phyloP scores from a whole-genome alignment of 1,140 invertebrate genomes.

The Brachionus plicatilis region DNA sequence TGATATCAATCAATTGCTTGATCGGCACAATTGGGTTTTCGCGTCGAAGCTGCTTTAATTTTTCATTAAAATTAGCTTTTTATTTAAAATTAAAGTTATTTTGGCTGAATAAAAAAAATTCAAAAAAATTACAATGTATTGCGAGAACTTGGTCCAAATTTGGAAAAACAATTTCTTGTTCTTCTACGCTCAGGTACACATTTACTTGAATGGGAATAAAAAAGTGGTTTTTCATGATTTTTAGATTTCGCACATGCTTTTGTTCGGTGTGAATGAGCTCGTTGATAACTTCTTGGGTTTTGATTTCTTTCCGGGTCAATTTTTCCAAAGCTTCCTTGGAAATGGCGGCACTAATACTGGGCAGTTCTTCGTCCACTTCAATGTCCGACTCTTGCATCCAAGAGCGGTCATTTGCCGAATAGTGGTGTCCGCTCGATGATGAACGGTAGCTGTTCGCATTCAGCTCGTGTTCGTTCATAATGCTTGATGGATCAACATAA shows the following conservation, averaged over 20 bases:
- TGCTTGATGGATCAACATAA: background rate
- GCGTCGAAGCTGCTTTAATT: constrained; percentile 2
- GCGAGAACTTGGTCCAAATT: constrained; percentile 27
- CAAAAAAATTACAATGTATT: constrained; percentile 19
- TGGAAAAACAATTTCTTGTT: constrained; percentile 30
- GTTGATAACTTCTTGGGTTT: constrained; percentile 38
- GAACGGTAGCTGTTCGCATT: background rate
- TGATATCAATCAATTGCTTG: constrained; percentile 2
- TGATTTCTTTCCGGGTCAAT: constrained; percentile 1
- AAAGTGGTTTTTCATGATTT: constrained; percentile 39
- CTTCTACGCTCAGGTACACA: background rate
- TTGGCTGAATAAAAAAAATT: background rate
- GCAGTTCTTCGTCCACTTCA: constrained; percentile 36
- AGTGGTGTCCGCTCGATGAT: background rate
- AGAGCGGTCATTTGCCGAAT: background rate
- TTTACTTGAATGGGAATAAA: background rate
- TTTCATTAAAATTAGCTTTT: constrained; percentile 30
- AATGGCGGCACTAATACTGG: background rate
- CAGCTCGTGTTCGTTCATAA: background rate
- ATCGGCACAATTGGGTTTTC: constrained; percentile 21
- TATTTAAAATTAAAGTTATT: background rate
- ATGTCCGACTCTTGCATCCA: constrained; percentile 36
- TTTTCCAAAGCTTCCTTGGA: background rate
- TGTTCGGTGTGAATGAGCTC: constrained; percentile 40
- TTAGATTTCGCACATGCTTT: constrained; percentile 37